Evolutionary conservation across 2,888 invertebrate species (phyloP), one percentile per base, ranked within the genome.

Genomic region (Patella caerulea): DNA sequence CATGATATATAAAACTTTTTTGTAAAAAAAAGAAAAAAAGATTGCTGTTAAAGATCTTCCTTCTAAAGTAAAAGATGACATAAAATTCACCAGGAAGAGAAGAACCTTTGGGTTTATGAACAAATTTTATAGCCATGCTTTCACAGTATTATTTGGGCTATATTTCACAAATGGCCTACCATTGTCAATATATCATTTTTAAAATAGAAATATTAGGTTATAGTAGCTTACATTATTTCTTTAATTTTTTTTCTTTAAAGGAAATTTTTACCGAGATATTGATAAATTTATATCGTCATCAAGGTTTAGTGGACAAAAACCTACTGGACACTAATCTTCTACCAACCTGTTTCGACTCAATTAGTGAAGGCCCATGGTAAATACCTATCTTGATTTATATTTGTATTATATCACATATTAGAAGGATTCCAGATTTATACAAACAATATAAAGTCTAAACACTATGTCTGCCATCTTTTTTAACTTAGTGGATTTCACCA

Each of bases 311-410:
- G 1, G 74, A 78, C 19, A 78, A 82, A 71, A 85, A 84, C 72
- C 79, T 85, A 2, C 73, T 86, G n/a, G 86, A 86, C 70, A 84
- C 77, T 69, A 84, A 83, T 72, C 82, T 86, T n/a, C 79, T 87
- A 55, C 84, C 83, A 2, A 82, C 83, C 29, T 79, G 86, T 17
- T 81, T 79, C 69, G 82, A 80, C 70, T 84, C 87, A 79, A 83
- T 88, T 24, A 77, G 78, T 45, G 84, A 86, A 29, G 86, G 86
- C 59, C 86, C 86, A 59, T 88, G 87, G 87, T 87, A 82, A 72
- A 81, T 79, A 24, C 9, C 7, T 24, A n/a, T 24, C 52, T 34
- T 29, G 29, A 12, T 12, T 52, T 52, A n/a, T 72, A 14, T 14
- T 72, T n/a, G n/a, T 72, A n/a, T 15, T 19, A 17, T n/a, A 24